Evolutionary conservation across 2,888 invertebrate genomes (phyloP), one percentile per base, ranked within the genome.

Genomic region (Protula sp.): DNA sequence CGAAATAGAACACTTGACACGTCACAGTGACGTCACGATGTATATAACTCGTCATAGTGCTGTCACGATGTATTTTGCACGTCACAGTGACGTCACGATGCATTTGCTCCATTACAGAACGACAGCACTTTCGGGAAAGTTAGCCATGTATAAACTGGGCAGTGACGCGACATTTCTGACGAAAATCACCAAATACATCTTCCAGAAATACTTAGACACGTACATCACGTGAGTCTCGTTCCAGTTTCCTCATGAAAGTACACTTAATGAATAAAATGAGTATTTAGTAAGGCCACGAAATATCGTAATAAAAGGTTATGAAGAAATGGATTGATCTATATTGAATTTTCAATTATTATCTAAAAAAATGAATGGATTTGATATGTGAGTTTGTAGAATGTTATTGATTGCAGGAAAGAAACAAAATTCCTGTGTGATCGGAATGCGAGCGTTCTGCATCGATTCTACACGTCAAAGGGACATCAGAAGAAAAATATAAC

Each of bases 401-500:
- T n/a, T n/a, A n/a, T n/a, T n/a, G n/a, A n/a, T n/a, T n/a, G n/a
- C n/a, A 19, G 24, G 22, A 56, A 60, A 29, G 78, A 80, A 64
- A 75, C 72, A 4, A 70, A 67, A 56, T 77, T 74, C 66, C 83
- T 99, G 26, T 88, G 88, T 65, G 89, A 90, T 22, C 89, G 89
- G 70, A 89, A 90, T 70, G 84, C 88, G 0, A 81, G 84, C 5
- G 87, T 91, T 63, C 83, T 98, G 45, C 88, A 89, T 60, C 86
- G 87, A 60, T 99, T 93, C 80, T 99, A 99, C 77, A 89, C 90
- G 48, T 89, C 89, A 30, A 93, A 93, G 79, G 91, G 91, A 71
- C 99, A 99, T 81, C 90, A 93, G 70, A 99, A 98, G 82, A 92
- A 92, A 74, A 91, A 90, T 74, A 87, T 94, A 47, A 92, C 92